Base-by-base conservation (phyloP, 2,888 invertebrate species). In the Spodoptera littoralis region DNA sequence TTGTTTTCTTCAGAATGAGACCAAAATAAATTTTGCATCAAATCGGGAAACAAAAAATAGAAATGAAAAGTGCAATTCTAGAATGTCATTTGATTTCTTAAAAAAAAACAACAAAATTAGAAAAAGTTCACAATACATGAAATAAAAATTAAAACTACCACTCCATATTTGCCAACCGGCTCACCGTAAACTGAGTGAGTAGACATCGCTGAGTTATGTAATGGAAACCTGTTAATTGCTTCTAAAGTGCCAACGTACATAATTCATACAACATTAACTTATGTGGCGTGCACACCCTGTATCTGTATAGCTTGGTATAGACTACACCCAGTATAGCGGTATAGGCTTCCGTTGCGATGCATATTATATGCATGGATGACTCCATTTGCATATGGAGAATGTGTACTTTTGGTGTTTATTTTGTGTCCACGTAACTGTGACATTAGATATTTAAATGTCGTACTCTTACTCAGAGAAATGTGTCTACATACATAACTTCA, bases 201-300 rank as follows among this genome's bases (percentile, higher is more conserved):
- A 84, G 86, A 88, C 89, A 93, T 93, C 88, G 90, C 70, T 94
- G 91, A 94, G 90, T 93, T 93, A 94, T 94, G 94, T 94, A 90
- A 92, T 92, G 93, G 92, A 94, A 93, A 90, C 89, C 88, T 88
- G 87, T 91, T 94, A 94, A 94, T 94, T 93, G 93, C 90, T 91
- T 85, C 84, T 90, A 90, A 92, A 93, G 93, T 93, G 94, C 88
- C 86, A 90, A 90, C 92, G 86, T 92, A 90, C 91, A 93, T 93
- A 92, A 93, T 92, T 92, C 90, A 94, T 90, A 87, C 80, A 79
- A 77, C 84, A 70, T 80, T 86, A 86, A 90, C 86, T 91, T 91
- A 90, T 91, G 90, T 89, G 85, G 86, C 81, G 86, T 68, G 72
- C 77, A 82, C 76, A 36, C 36, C 36, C 36, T 36, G 36, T 36